Base-by-base conservation (phyloP, 1,140 invertebrate species). In the Chironomus striatipennis region DNA sequence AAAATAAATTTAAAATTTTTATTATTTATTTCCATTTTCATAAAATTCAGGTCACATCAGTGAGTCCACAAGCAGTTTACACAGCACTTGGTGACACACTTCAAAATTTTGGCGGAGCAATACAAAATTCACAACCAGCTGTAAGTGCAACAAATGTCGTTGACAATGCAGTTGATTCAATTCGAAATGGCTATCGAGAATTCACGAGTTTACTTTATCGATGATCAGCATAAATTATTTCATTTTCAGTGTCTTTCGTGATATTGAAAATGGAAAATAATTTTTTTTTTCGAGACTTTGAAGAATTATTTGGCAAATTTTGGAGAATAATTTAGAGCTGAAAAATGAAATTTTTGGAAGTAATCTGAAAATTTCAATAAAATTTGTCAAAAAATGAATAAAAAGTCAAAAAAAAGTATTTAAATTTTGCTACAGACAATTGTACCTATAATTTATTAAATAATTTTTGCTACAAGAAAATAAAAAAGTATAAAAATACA, bases 401-500 rank as follows among this genome's bases (percentile, higher is more conserved):
- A 57, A 57, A 47, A 47, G 1, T 47, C n/a, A 12, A 57, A n/a
- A 57, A 70, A 20, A 70, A 70, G 18, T 70, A 8, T 2, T 67
- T 9, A 70, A 70, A 20, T 70, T 70, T 70, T 70, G 17, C 65
- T 70, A 20, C 65, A 70, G 20, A 70, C 2, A 7, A 70, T 70
- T 70, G 18, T 70, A 34, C 24, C 24, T 70, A 18, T 70, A 70
- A 20, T 70, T 70, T 70, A 20, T 70, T 70, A 21, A 8, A 70
- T 18, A 70, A 57, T 57, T 12, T 8, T 57, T n/a, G 65, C 17
- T 18, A 70, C 9, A 70, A 67, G 18, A 67, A 70, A 70, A 18
- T 70, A 70, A 18, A 70, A 70, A 70, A 18, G 17, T 20, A 70
- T 70, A 20, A 70, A 70, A 70, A 20, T 70, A 67, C 17, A 18